phyloP scores from a whole-genome alignment of 2,113 vertebrate species.

The Odobenus rosmarus region DNA sequence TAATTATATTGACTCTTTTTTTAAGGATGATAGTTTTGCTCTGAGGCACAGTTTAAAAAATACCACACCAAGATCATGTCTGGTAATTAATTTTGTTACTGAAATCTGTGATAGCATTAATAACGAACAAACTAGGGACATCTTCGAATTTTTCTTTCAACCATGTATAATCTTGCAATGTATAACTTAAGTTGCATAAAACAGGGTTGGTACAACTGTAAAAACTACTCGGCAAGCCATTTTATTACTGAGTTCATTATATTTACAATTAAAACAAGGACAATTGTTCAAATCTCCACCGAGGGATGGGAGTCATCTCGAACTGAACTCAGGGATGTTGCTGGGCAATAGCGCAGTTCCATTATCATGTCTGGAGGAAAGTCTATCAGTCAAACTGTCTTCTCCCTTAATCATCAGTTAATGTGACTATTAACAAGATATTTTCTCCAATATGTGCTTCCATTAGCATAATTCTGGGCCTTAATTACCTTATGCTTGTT shows the following conservation, averaged over 20 bases:
- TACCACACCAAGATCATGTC: not conserved
- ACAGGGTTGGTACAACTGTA: not conserved
- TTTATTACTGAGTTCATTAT: not conserved
- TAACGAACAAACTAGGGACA: not conserved
- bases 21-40: not conserved
- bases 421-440: conserved; percentile 60
- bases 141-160: not conserved
- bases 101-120: not conserved
- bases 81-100: not conserved
- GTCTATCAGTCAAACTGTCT: conserved; percentile 17
- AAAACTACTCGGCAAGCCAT: not conserved
- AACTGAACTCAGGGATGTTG: not conserved
- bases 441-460: conserved; percentile 48
- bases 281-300: not conserved
- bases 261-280: not conserved
- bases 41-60: not conserved
- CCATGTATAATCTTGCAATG: not conserved
- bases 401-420: conserved; percentile 46
- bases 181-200: not conserved
- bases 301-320: not conserved
- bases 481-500: conserved; percentile 44
- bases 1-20: not conserved
- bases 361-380: not conserved
- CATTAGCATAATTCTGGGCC: conserved; percentile 52
- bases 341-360: not conserved